Evolutionary conservation across 2,888 invertebrate species (phyloP), one percentile per base, ranked within the genome.

Genomic region (Ormia ochracea): DNA sequence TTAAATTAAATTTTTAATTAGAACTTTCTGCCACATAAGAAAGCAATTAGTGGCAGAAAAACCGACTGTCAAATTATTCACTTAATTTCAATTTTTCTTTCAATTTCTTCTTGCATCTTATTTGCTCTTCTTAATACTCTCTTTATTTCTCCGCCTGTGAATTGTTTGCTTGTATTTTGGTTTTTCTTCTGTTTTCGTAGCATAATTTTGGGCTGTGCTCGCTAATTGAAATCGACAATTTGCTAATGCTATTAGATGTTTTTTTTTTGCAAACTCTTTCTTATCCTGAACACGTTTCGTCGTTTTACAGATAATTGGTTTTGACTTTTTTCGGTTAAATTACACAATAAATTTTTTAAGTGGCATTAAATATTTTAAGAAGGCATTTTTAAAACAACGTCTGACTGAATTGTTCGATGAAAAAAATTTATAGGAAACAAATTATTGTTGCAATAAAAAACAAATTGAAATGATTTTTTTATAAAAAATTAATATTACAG

Each of bases 41-140:
- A 80, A 80, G 59, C 70, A 80, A 80, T 80, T 80, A 79, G 79
- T 56, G 48, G 21, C 28, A 33, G 3, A 21, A 21, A 61, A 58
- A 66, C 45, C 28, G 50, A 56, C 75, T 79, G 66, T 66, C 70
- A 79, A 75, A 72, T 79, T 72, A 79, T 79, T 66, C 66, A 75
- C 50, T 72, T 75, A 38, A 52, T 59, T 70, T 70, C 19, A 10
- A 43, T 58, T 63, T 9, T 19, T 43, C 23, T 31, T 41, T 54
- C n/a, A 0, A 12, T 7, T 43, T 21, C 0, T 33, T 33, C 12
- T 2, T 10, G 9, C 5, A 2, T 21, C 21, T 65, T 43, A 21
- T 43, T 17, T 17, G 10, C 19, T 65, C 5, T 33, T 14, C 21
- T 63, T 9, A 54, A 66, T 43, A 43, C 43, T 59, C 38, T n/a